These are phyloP conservation scores for Drosophila subsilvestris DNA, from an alignment of 2,888 invertebrate species.

Conservation along the genomic window DNA sequence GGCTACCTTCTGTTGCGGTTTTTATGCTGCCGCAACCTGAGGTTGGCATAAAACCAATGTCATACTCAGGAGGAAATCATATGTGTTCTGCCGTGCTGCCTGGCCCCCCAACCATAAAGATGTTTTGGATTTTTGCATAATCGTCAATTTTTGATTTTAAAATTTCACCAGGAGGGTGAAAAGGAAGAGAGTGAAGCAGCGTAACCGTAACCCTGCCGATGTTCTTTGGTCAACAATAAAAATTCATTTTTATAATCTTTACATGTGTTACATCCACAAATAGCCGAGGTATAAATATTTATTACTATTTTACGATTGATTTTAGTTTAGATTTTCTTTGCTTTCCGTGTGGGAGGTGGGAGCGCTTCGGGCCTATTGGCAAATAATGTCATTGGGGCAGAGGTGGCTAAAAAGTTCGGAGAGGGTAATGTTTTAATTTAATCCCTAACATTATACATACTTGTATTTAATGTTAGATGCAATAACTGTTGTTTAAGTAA, in stretches of 20 bases:
- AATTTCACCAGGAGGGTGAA: conserved; percentile 36
- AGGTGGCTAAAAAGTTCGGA: not conserved
- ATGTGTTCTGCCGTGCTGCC: conserved; percentile 24
- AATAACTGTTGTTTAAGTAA: too few relatives aligned
- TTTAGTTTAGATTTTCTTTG: conserved; percentile 53
- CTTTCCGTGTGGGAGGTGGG: conserved; percentile 16
- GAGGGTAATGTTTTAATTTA: conserved; percentile 8
- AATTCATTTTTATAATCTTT: conserved; percentile 76
- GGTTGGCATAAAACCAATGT: conserved; percentile 75
- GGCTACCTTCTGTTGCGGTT: conserved; percentile 47
- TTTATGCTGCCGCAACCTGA: conserved; percentile 70
- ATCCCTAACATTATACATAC: not conserved
- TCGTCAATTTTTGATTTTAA: conserved; percentile 78
- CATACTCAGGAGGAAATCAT: conserved; percentile 71
- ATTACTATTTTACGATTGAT: conserved; percentile 77
- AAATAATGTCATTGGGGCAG: conserved; percentile 59
- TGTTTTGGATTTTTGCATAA: conserved; percentile 75
- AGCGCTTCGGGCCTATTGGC: conserved; percentile 22
- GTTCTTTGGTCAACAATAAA: conserved; percentile 70
- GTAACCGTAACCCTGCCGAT: not conserved
- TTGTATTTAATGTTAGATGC: not conserved
- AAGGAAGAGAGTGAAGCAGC: not conserved
- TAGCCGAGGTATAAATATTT: conserved; percentile 70
- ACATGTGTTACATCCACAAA: conserved; percentile 66
- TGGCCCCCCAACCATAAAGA: conserved; percentile 57